A percentile compares a stretch with the other conserved stretches of the same genome.
These are phyloP conservation scores for Phenganax subtilis DNA, from an alignment of 92 coral and sea anemone species.

Conservation along the genomic window DNA sequence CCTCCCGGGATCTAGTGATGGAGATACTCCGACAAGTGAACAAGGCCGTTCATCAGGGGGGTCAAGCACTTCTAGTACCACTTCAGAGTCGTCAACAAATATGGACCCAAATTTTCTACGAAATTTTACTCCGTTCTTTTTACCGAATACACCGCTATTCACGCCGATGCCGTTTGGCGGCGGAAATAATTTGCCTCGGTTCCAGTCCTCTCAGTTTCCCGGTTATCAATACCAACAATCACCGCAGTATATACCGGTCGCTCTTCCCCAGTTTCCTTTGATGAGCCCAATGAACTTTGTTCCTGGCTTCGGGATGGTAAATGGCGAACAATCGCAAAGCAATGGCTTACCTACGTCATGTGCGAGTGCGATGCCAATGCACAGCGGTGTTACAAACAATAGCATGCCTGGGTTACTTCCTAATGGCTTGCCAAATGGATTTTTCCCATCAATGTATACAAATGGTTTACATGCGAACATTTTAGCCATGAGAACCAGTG, in stretches of 20 bases:
- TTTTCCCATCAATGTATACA: slow-evolving; percentile 29
- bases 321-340: slow-evolving; percentile 5
- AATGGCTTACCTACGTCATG: background rate
- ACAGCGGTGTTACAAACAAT: background rate
- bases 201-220: slow-evolving; percentile 62
- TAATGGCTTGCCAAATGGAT: slow-evolving; percentile 10
- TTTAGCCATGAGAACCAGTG: slow-evolving; percentile 29
- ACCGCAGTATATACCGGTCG: slow-evolving; percentile 81
- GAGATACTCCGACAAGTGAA: background rate
- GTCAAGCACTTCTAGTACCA: background rate
- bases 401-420: background rate
- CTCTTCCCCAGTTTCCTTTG: slow-evolving; percentile 48
- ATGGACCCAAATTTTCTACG: background rate
- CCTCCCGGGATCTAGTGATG: background rate
- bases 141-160: slow-evolving; percentile 27
- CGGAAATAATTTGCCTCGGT: slow-evolving; percentile 34
- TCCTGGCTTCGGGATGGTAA: slow-evolving; percentile 30
- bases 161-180: slow-evolving; percentile 22
- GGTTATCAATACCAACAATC: slow-evolving; percentile 77
- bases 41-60: background rate
- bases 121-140: slow-evolving; percentile 27
- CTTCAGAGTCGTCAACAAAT: background rate
- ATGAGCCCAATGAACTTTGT: slow-evolving; percentile 27
- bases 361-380: background rate
- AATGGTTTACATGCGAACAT: slow-evolving; percentile 28